Evolutionary conservation across 2,113 vertebrate genomes (phyloP), one percentile per base, ranked within the genome.

Genomic region (Sinosuthora webbiana): DNA sequence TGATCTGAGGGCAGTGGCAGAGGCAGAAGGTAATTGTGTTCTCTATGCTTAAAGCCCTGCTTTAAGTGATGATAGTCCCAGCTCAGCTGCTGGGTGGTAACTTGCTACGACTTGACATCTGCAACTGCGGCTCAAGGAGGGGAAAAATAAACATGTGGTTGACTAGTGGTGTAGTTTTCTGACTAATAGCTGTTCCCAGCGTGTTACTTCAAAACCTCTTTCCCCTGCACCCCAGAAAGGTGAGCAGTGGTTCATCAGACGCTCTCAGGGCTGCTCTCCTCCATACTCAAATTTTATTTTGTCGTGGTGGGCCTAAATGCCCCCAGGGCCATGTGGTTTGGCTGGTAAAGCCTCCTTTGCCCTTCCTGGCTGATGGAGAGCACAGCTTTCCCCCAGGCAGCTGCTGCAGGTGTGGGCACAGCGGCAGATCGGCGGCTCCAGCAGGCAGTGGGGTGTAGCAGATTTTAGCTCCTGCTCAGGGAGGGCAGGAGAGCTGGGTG

Each of bases 361-460:
- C 65, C 59, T 76, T 10, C 22, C 18, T 50, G 81, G 55, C 64
- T 65, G 62, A 11, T 35, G 65, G 47, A 10, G 47, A 67, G 47
- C 25, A 0, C 12, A 24, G 24, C 14, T 56, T 87, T 68, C 13
- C 70, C 59, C 4, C 44, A 4, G 35, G 53, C n/a, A 25, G 35
- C 62, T 76, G 70, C 86, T 50, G 67, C 33, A 56, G 22, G 47
- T 78, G 65, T 67, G 78, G 64, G 50, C 44, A 10, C 69, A 22
- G 82, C 2, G 2, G 73, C 2, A 2, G 57, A n/a, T 53, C 1
- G 1, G 71, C 1, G 0, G 56, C 70, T 68, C 6, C 59, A 17
- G 35, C 57, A 10, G 41, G 21, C 70, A 64, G 5, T 0, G 11
- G 37, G 67, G 42, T 0, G 0, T 1, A 20, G 67, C 42, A 59